Evolutionary conservation across 1,140 invertebrate species (phyloP).

Genomic region (Drosophila gunungcola): DNA sequence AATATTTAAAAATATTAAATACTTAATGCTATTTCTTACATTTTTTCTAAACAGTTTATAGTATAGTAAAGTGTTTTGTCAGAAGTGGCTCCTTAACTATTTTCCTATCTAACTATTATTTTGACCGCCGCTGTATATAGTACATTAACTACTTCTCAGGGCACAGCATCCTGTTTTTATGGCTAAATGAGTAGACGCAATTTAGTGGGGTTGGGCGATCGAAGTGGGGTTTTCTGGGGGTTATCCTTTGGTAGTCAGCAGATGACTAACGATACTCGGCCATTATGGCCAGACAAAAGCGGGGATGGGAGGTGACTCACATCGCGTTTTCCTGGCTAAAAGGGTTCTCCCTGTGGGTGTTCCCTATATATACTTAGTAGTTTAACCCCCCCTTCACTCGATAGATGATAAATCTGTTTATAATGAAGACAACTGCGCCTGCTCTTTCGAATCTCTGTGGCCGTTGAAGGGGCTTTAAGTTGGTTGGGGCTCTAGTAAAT

Average conservation of each 20-base stretch:
- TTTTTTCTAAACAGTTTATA: too few species aligned
- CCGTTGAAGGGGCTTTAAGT: neutral
- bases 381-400: neutral
- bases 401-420: conserved; percentile 37
- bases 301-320: conserved; percentile 31
- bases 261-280: conserved; percentile 60
- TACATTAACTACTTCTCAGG: neutral
- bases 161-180: conserved; percentile 56
- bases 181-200: conserved; percentile 70
- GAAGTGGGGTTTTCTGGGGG: neutral
- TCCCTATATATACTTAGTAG: neutral
- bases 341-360: conserved; percentile 12
- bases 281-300: conserved; percentile 7
- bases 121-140: neutral
- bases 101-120: too few species aligned
- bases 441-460: neutral
- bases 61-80: too few species aligned
- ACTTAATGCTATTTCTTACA: too few species aligned
- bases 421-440: conserved; percentile 23
- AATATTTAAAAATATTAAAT: too few species aligned
- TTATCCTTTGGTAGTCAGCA: conserved; percentile 1
- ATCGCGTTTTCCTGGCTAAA: neutral
- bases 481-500: conserved; percentile 3
- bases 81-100: too few species aligned
- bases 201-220: conserved; percentile 43